Evolutionary conservation across 2,888 invertebrate genomes (phyloP).

Genomic region (Doris montereyensis): DNA sequence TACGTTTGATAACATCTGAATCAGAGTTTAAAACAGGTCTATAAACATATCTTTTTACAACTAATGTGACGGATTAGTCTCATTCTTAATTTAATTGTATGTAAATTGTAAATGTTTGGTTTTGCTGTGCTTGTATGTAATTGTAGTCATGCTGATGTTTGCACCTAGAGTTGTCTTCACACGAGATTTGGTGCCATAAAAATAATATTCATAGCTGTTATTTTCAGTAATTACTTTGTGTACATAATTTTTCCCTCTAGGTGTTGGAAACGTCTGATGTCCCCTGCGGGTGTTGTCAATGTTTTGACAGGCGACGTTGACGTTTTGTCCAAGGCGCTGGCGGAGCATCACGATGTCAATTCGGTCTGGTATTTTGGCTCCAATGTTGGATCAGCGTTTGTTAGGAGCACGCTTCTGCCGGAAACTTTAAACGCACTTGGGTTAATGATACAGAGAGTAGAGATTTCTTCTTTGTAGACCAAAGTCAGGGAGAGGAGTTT

Average conservation of each 20-base stretch:
- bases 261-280: conserved; percentile 74
- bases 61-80: no score
- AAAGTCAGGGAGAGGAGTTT: conserved; percentile 72
- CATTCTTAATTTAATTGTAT: no score
- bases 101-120: no score
- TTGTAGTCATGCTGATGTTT: no score
- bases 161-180: neutral
- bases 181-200: neutral
- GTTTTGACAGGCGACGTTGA: conserved; percentile 72
- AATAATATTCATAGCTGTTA: neutral
- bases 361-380: conserved; percentile 73
- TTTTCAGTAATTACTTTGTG: neutral
- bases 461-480: conserved; percentile 67
- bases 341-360: conserved; percentile 73
- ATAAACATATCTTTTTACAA: no score
- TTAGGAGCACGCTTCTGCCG: conserved; percentile 72
- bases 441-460: conserved; percentile 70
- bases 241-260: conserved; percentile 53
- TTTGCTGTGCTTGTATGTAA: no score
- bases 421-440: conserved; percentile 73
- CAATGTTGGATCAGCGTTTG: conserved; percentile 71
- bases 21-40: no score
- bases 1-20: no score
- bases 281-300: conserved; percentile 74
- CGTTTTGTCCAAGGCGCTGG: conserved; percentile 70